These are phyloP conservation scores for Yoshiicerus persimilis DNA, from an alignment of 1,140 invertebrate species.

Conservation along the genomic window DNA sequence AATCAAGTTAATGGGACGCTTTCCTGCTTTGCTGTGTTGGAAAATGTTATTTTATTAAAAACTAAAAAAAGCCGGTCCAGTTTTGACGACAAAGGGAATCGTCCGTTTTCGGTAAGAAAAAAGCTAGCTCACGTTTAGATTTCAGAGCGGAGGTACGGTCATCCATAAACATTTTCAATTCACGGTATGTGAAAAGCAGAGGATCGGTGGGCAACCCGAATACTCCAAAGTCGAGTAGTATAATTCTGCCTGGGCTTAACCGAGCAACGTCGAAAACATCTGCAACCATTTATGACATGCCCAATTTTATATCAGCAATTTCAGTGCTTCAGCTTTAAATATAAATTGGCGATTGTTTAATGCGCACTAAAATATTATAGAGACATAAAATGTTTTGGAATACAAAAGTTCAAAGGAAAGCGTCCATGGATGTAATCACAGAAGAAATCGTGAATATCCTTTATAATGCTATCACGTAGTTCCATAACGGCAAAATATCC, in stretches of 20 bases:
- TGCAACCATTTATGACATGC: conserved; percentile 49
- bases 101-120: too few relatives aligned
- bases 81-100: too few relatives aligned
- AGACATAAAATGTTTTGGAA: conserved; percentile 50
- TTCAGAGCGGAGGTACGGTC: neutral
- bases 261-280: conserved; percentile 62
- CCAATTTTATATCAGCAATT: too few relatives aligned
- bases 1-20: too few relatives aligned
- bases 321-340: too few relatives aligned
- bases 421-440: conserved; percentile 57
- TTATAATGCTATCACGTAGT: conserved; percentile 60
- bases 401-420: conserved; percentile 61
- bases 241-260: conserved; percentile 58
- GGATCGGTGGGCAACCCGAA: conserved; percentile 61
- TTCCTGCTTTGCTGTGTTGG: too few relatives aligned
- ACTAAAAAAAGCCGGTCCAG: too few relatives aligned
- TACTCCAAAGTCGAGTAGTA: conserved; percentile 67
- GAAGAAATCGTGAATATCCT: conserved; percentile 63
- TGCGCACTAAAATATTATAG: neutral
- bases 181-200: conserved; percentile 63
- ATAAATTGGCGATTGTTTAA: too few relatives aligned
- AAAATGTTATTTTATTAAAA: too few relatives aligned
- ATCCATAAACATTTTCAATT: conserved; percentile 52
- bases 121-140: neutral
- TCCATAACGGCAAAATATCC: conserved; percentile 60